phyloP scores from a whole-genome alignment of 2,113 vertebrate genomes.

The Oreochromis niloticus region DNA sequence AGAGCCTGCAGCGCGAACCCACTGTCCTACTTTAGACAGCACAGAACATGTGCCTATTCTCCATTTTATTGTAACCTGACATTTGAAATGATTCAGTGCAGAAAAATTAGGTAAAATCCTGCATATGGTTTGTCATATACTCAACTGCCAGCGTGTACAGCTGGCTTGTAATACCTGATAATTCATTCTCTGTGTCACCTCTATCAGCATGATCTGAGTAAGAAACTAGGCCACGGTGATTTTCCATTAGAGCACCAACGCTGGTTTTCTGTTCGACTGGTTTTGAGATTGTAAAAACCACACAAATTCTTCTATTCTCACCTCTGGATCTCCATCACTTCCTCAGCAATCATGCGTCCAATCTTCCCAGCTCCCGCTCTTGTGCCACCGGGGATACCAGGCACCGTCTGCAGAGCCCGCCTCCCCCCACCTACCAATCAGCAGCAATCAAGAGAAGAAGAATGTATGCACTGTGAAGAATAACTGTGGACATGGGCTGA shows the following conservation, averaged over 20 bases:
- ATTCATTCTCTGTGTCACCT: neutral
- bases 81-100: neutral
- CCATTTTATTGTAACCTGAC: neutral
- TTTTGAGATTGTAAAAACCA: neutral
- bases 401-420: conserved; percentile 86
- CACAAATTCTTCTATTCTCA: conserved; percentile 41
- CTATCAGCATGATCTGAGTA: rapidly evolving
- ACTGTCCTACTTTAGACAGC: neutral
- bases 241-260: rapidly evolving
- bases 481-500: neutral
- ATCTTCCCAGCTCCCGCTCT: conserved; percentile 96
- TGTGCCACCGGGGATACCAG: conserved; percentile 94
- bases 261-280: neutral
- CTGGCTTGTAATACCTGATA: neutral
- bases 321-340: conserved; percentile 99
- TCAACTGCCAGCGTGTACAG: neutral
- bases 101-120: neutral
- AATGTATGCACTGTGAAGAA: neutral
- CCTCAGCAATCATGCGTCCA: conserved; percentile 97
- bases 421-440: conserved; percentile 80
- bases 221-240: neutral
- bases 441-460: neutral
- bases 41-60: neutral
- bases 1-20: neutral
- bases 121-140: neutral